Conservation (phyloP, 2,888 invertebrate species). For the Margaritifera margaritifera region DNA sequence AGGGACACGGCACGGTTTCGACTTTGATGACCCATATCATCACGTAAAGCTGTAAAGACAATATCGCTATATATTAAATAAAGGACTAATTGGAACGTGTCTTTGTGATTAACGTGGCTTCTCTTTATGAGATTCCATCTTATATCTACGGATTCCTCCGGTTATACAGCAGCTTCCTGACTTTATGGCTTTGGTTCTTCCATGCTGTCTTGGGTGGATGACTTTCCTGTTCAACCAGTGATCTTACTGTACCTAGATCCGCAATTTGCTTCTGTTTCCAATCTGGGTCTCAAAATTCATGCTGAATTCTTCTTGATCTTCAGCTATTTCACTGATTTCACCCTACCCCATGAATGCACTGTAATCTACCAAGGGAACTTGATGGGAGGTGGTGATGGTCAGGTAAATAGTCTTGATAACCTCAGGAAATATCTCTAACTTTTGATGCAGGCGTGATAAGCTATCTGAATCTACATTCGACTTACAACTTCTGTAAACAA, state of each 20-base stretch:
- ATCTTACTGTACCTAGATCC: no score
- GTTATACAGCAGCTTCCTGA: neutral
- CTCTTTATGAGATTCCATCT: neutral
- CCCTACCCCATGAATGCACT: neutral
- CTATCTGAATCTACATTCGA: conserved; percentile 23
- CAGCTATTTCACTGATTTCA: neutral
- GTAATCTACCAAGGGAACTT: neutral
- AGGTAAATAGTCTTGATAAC: conserved; percentile 13
- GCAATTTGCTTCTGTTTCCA: no score
- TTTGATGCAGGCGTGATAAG: conserved; percentile 32
- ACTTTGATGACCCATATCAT: conserved; percentile 12
- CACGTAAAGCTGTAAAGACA: conserved; percentile 9
- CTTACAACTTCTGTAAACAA: conserved; percentile 13
- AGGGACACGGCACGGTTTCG: conserved; percentile 21
- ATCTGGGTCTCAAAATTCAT: no score
- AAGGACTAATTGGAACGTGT: neutral
- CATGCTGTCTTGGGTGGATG: neutral
- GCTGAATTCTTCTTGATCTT: neutral
- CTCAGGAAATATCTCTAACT: conserved; percentile 5
- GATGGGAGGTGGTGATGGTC: neutral
- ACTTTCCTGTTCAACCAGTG: no score
- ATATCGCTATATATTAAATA: neutral
- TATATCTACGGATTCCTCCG: neutral
- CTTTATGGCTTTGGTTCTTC: neutral
- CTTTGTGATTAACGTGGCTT: neutral